Conservation (phyloP, 2,797 vertebrate species). For the Erpetoichthys calabaricus region DNA sequence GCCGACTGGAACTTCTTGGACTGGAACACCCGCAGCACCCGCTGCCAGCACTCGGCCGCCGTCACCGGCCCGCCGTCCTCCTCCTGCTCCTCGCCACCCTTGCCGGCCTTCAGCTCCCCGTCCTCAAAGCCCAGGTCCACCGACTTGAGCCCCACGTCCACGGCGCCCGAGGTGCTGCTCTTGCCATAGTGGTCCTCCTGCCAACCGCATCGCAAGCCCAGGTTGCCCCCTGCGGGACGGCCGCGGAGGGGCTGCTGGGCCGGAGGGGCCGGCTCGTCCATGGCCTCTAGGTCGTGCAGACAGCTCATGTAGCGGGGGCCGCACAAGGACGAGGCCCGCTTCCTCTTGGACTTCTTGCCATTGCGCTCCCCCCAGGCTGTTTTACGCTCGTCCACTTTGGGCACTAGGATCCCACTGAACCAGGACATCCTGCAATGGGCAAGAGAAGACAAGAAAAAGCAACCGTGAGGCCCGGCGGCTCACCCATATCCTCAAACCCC, state of each 20-base stretch:
- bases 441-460: conserved; percentile 8
- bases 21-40: conserved; percentile 73
- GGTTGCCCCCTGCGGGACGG: conserved; percentile 34
- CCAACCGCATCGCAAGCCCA: conserved; percentile 72
- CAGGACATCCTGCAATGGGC: conserved; percentile 75
- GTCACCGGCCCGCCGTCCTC: conserved; percentile 36
- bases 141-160: conserved; percentile 70
- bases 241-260: conserved; percentile 20
- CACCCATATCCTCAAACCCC: not conserved
- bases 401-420: conserved; percentile 90
- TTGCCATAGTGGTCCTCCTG: conserved; percentile 75
- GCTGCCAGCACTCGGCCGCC: conserved; percentile 61
- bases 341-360: conserved; percentile 79
- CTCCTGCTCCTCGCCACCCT: conserved; percentile 41
- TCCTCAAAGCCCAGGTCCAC: conserved; percentile 76
- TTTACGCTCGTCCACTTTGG: conserved; percentile 89
- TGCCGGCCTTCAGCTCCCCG: conserved; percentile 47
- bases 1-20: conserved; percentile 88
- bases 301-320: conserved; percentile 90
- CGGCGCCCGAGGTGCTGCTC: conserved; percentile 26
- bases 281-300: conserved; percentile 77
- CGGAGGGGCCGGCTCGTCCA: conserved; percentile 45
- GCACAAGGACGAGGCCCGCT: conserved; percentile 65
- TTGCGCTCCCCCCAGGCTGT: conserved; percentile 91
- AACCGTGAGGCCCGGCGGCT: not conserved